Evolutionary conservation across 2,888 invertebrate genomes (phyloP).

Genomic region (Drosophila vallismaia): DNA sequence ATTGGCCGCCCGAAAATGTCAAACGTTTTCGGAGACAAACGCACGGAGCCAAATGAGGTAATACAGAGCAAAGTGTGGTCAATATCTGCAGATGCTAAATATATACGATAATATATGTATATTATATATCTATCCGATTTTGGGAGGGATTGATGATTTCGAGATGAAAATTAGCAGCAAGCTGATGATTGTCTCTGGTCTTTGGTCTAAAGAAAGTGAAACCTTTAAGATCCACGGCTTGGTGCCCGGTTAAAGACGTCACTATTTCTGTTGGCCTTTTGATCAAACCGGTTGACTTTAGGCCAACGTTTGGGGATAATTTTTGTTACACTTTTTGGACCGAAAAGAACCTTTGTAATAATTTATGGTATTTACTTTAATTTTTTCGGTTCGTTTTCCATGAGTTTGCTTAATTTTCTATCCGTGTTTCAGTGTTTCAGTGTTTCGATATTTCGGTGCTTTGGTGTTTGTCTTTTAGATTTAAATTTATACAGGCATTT

Average conservation of each 20-base stretch:
- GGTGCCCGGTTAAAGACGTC: constrained; percentile 29
- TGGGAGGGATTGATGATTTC: constrained; percentile 26
- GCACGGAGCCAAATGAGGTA: constrained; percentile 68
- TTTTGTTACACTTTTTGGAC: constrained; percentile 37
- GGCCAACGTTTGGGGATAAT: constrained; percentile 16
- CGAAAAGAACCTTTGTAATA: constrained; percentile 27
- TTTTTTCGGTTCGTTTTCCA: constrained; percentile 17
- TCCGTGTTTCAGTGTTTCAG: neutral
- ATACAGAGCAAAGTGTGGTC: constrained; percentile 52
- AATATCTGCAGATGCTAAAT: constrained; percentile 15
- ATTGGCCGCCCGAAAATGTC: constrained; percentile 77
- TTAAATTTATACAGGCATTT: constrained; percentile 50
- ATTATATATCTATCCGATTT: constrained; percentile 10
- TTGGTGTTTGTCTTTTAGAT: constrained; percentile 25
- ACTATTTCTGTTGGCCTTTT: constrained; percentile 12
- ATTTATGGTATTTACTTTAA: constrained; percentile 36
- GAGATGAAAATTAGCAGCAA: constrained; percentile 60
- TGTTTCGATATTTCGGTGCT: too few relatives aligned
- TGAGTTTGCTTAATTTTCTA: constrained; percentile 37
- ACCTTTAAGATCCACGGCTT: constrained; percentile 15
- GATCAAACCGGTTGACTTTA: constrained; percentile 35
- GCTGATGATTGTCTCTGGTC: constrained; percentile 50
- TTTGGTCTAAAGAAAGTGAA: constrained; percentile 53
- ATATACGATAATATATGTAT: constrained; percentile 28
- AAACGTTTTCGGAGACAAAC: constrained; percentile 68